Percentiles rank a stretch among this genome's conserved stretches.
phyloP scores from a whole-genome alignment of 1,140 invertebrate genomes.

The Steinernema feltiae region DNA sequence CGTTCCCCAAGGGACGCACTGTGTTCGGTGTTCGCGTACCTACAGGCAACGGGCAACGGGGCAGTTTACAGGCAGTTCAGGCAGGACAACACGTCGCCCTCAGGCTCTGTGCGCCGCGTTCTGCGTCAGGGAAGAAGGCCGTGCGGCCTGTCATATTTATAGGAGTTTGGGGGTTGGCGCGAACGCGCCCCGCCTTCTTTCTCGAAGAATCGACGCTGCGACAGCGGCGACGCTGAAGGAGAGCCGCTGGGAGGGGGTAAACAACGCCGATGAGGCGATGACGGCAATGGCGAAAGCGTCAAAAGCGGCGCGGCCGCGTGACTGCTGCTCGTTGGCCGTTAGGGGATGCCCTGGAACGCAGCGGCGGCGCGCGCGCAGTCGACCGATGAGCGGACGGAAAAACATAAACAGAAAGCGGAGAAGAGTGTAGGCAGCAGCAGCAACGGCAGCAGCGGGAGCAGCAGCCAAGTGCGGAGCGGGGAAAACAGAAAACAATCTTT shows the following conservation, averaged over 20 bases:
- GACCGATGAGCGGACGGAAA: not conserved
- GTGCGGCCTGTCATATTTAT: not conserved
- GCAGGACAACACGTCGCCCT: not conserved
- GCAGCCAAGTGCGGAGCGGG: not conserved
- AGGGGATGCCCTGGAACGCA: not conserved
- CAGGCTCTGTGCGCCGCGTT: not conserved
- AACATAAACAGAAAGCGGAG: not conserved
- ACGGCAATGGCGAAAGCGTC: not conserved
- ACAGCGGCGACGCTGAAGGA: not conserved
- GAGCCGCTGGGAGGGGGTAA: not conserved
- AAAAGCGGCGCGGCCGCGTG: not conserved
- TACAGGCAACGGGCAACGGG: too few species aligned
- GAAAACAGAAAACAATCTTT: not conserved
- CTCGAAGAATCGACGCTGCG: conserved; percentile 4
- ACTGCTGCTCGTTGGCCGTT: not conserved
- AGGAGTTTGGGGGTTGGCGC: not conserved
- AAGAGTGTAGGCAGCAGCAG: not conserved
- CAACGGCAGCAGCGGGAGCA: not conserved
- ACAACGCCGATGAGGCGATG: not conserved
- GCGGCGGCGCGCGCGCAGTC: too few species aligned
- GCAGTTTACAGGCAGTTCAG: not conserved
- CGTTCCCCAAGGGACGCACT: not conserved
- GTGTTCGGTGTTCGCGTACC: not conserved
- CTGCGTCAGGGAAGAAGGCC: not conserved
- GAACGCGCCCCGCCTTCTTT: not conserved